Evolutionary conservation across 2,113 vertebrate genomes (phyloP).

Genomic region (Platanista minor): DNA sequence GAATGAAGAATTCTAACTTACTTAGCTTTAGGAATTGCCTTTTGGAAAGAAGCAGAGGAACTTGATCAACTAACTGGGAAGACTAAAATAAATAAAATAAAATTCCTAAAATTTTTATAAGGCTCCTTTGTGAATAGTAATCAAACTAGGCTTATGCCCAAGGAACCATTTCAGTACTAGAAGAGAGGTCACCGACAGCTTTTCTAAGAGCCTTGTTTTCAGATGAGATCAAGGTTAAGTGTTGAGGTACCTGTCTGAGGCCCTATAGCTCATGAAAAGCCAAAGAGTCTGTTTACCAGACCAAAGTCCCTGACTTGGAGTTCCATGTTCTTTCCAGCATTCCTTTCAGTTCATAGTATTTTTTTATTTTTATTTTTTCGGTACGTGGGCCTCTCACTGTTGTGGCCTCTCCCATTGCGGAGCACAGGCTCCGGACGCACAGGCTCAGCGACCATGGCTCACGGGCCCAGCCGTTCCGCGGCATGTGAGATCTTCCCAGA

Average conservation of each 20-base stretch:
- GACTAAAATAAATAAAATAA: not conserved
- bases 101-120: not conserved
- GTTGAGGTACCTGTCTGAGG: not conserved
- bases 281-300: not conserved
- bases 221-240: not conserved
- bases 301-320: not conserved
- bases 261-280: not conserved
- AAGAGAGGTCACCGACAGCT: not conserved
- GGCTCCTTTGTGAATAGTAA: not conserved
- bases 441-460: no score
- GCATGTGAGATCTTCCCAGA: no score
- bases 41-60: not conserved
- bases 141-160: not conserved
- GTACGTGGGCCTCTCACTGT: no score
- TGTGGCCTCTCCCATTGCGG: no score
- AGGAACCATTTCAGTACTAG: not conserved
- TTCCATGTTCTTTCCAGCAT: not conserved
- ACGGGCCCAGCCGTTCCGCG: no score
- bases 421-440: no score
- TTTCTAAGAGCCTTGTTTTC: not conserved
- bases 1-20: not conserved
- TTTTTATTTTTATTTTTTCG: no score
- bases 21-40: not conserved
- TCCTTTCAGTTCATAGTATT: not conserved
- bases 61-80: not conserved